Evolutionary conservation across 1,140 invertebrate genomes (phyloP).

Genomic region (Neodiprion pinetum): DNA sequence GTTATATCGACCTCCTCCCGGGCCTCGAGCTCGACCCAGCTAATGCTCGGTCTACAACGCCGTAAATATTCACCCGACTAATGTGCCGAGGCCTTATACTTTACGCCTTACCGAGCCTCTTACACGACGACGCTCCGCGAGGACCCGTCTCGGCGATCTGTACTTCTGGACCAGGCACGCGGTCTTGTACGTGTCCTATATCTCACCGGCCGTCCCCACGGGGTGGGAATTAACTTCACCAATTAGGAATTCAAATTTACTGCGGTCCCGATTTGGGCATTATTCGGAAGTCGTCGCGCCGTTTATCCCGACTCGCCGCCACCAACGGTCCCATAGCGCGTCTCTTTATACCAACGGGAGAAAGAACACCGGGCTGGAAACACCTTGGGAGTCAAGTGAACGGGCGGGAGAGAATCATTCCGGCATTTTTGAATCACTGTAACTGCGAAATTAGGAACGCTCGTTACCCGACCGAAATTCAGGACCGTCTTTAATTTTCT

Average conservation of each 20-base stretch:
- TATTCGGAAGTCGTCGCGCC: constrained; percentile 18
- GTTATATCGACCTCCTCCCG: constrained; percentile 29
- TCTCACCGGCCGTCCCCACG: background rate
- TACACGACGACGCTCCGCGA: constrained; percentile 35
- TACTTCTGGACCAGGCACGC: constrained; percentile 18
- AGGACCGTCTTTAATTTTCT: background rate
- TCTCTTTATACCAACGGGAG: background rate
- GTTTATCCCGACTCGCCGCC: background rate
- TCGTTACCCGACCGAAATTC: background rate
- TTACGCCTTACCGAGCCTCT: constrained; percentile 31
- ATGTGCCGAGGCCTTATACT: constrained; percentile 50
- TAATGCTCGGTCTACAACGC: constrained; percentile 35
- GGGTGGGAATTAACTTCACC: constrained; percentile 25
- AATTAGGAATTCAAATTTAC: constrained; percentile 55
- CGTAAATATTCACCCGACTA: constrained; percentile 52
- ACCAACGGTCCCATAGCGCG: too few relatives aligned
- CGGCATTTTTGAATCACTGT: background rate
- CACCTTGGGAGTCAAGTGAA: background rate
- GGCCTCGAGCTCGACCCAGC: constrained; percentile 20
- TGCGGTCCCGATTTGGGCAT: constrained; percentile 45
- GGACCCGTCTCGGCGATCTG: constrained; percentile 17
- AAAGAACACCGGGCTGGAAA: background rate
- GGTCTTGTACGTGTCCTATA: constrained; percentile 10
- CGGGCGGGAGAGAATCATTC: background rate
- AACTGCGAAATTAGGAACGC: background rate